phyloP scores from a whole-genome alignment of 2,113 vertebrate species.

The Heterochromis multidens region DNA sequence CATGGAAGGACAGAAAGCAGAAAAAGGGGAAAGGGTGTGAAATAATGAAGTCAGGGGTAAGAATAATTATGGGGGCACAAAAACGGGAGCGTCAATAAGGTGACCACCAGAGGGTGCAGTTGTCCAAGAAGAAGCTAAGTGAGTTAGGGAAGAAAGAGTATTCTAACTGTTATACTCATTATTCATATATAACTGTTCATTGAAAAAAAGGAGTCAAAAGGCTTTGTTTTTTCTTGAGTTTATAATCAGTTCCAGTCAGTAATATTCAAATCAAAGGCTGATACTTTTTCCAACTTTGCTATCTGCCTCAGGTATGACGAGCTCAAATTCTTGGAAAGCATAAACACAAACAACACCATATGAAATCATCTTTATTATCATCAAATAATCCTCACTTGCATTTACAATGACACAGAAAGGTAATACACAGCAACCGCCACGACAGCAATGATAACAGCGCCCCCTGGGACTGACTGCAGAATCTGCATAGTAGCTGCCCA shows the following conservation, averaged over 20 bases:
- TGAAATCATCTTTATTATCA: constrained; percentile 39
- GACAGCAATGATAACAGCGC: constrained; percentile 61
- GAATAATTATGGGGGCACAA: background rate
- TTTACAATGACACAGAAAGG: constrained; percentile 48
- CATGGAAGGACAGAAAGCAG: background rate
- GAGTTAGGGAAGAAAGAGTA: background rate
- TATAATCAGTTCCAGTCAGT: background rate
- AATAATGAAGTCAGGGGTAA: background rate
- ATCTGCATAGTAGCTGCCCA: constrained; percentile 48
- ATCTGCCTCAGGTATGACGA: background rate
- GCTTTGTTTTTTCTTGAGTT: too few relatives aligned
- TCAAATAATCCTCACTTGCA: background rate
- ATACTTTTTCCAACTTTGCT: background rate
- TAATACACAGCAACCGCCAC: constrained; percentile 58
- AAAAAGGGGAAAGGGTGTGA: background rate
- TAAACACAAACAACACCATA: constrained; percentile 40
- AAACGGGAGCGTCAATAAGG: background rate
- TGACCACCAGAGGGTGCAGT: constrained; percentile 36
- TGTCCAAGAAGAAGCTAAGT: background rate
- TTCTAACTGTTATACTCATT: background rate
- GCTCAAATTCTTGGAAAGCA: constrained; percentile 1
- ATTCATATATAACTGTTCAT: background rate
- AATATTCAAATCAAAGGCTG: background rate
- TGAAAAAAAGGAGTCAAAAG: background rate
- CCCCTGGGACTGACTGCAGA: constrained; percentile 53